Evolutionary conservation across 2,888 invertebrate species (phyloP).

Genomic region (Chromoteleia sp.): DNA sequence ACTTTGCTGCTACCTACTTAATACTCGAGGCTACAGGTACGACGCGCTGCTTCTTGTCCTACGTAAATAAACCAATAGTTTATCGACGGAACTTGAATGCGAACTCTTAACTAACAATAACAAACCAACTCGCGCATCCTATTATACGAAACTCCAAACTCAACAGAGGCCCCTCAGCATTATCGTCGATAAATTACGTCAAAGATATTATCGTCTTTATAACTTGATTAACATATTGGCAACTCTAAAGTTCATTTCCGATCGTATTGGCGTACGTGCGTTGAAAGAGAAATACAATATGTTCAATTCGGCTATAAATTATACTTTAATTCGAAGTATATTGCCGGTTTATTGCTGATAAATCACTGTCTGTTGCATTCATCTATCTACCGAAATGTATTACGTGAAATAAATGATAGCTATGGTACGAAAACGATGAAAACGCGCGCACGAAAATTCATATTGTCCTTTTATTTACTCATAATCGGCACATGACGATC

Average conservation of each 20-base stretch:
- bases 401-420: constrained; percentile 57
- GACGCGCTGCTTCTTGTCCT: constrained; percentile 57
- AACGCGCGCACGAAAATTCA: constrained; percentile 53
- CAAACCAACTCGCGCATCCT: constrained; percentile 66
- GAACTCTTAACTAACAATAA: constrained; percentile 71
- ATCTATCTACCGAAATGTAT: constrained; percentile 57
- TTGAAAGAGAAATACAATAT: constrained; percentile 62
- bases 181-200: constrained; percentile 61
- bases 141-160: constrained; percentile 64
- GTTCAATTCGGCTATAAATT: constrained; percentile 65
- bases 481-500: constrained; percentile 61
- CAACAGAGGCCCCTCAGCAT: constrained; percentile 41
- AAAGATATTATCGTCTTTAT: constrained; percentile 63
- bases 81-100: constrained; percentile 63
- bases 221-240: constrained; percentile 63
- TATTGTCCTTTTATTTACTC: constrained; percentile 68
- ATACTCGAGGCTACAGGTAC: constrained; percentile 62
- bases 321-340: constrained; percentile 66
- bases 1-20: constrained; percentile 53
- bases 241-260: constrained; percentile 56
- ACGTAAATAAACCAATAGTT: constrained; percentile 69
- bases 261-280: constrained; percentile 45
- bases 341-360: constrained; percentile 68
- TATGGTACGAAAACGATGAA: constrained; percentile 41
- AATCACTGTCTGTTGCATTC: constrained; percentile 63